Evolutionary conservation across 2,113 vertebrate genomes (phyloP).

Genomic region (Phodopus roborovskii): DNA sequence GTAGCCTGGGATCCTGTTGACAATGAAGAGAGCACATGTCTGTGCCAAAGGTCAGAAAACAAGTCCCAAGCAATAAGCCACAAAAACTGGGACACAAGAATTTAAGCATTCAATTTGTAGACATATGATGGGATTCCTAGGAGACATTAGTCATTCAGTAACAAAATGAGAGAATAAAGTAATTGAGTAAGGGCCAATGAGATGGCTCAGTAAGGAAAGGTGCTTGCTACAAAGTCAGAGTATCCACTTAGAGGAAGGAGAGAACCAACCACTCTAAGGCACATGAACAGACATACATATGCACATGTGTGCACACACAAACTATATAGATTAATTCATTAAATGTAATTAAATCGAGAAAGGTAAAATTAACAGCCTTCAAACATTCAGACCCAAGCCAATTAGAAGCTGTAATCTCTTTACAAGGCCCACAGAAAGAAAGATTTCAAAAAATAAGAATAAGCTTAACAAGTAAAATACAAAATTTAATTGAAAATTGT

Average conservation of each 20-base stretch:
- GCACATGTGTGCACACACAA: background rate
- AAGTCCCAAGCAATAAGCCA: background rate
- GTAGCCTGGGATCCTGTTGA: background rate
- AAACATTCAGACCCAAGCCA: constrained; percentile 16
- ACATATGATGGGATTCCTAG: background rate
- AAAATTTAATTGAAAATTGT: constrained; percentile 7
- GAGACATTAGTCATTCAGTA: background rate
- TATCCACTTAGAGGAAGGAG: background rate
- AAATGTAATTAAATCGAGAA: background rate
- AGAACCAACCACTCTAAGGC: background rate
- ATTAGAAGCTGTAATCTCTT: constrained; percentile 5
- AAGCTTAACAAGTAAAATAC: constrained; percentile 16
- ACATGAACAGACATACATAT: background rate
- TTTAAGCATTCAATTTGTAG: background rate
- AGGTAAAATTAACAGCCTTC: constrained; percentile 24
- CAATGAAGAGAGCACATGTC: background rate
- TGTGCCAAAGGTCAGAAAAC: background rate
- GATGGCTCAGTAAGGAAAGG: background rate
- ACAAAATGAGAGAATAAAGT: constrained; percentile 17
- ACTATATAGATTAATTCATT: background rate
- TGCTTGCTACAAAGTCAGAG: background rate
- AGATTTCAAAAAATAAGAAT: background rate
- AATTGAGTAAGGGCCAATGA: background rate
- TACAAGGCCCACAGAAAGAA: background rate
- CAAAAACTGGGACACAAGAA: constrained; percentile 9